Base-by-base conservation (phyloP, 2,113 vertebrate genomes). In the Gavia stellata region DNA sequence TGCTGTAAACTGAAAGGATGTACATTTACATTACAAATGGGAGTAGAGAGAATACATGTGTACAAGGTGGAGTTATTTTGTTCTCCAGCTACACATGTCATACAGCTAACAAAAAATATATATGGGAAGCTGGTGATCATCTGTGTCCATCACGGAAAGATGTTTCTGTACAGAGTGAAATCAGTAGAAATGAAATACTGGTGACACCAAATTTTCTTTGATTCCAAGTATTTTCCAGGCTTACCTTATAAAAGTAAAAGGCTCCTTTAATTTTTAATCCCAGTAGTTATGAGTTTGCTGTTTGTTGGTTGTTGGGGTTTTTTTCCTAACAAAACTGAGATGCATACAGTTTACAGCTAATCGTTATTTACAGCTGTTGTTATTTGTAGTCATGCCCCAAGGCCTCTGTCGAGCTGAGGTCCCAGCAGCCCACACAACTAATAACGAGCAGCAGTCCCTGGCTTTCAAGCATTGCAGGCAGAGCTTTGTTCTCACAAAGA, bases 401-500 rank as follows among this genome's bases (percentile, higher is more conserved):
- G 72, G 23, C n/a, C 49, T 81, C n/a, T 80, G 21, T 15, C 3
- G 1, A 86, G 31, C 73, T 50, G 26, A 90, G 34, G 17, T 85
- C 29, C n/a, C 61, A 88, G 65, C 24, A 78, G 24, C 59, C 65
- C 42, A 62, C 38, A 33, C 45, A 91, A 34, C 14, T 62, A 23
- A 28, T 38, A 81, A 61, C 1, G 0, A 82, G 28, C 81, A 90
- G 36, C 45, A 93, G 24, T 62, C 21, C 26, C 18, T 55, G 52
- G 8, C 50, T 92, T 79, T 73, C 44, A 72, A 3, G 14, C 0
- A 0, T 9, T 49, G 34, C 2, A 4, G 14, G n/a, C 3, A 1
- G 73, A 78, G 6, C 10, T 61, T 56, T 73, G 10, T 8, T 85
- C 40, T 31, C 31, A 19, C 16, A 65, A 68, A 58, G 12, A 38